phyloP scores from a whole-genome alignment of 2,113 vertebrate species.

The Maccullochella peelii region DNA sequence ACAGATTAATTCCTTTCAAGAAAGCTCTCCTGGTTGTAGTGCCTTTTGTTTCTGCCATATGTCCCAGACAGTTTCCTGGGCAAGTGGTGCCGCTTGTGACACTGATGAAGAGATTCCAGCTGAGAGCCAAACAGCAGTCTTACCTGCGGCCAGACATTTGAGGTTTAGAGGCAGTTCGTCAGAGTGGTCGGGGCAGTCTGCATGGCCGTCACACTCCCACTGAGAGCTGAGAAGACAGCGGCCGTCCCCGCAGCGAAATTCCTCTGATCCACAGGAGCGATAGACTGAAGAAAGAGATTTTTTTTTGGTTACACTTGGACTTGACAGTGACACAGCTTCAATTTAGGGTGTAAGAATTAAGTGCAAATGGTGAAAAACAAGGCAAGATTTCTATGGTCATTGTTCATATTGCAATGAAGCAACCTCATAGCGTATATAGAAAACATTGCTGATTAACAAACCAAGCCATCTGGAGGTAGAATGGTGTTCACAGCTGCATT shows the following conservation, averaged over 20 bases:
- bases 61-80: conserved; percentile 36
- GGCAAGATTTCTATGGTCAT: background rate
- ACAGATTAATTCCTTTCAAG: conserved; percentile 49
- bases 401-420: conserved; percentile 12
- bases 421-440: background rate
- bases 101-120: conserved; percentile 71
- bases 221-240: conserved; percentile 93
- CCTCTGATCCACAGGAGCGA: conserved; percentile 89
- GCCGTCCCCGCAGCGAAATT: conserved; percentile 94
- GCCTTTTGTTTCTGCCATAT: conserved; percentile 48
- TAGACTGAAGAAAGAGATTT: conserved; percentile 84
- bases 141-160: conserved; percentile 93
- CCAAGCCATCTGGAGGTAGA: conserved; percentile 28
- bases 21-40: background rate
- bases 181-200: conserved; percentile 95
- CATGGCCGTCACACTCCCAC: conserved; percentile 97
- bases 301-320: conserved; percentile 37
- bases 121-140: conserved; percentile 71
- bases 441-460: conserved; percentile 30
- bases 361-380: conserved; percentile 21
- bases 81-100: conserved; percentile 44
- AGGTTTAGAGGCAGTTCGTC: conserved; percentile 95
- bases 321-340: background rate
- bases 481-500: conserved; percentile 8
- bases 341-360: background rate